Evolutionary conservation across 2,888 invertebrate genomes (phyloP).

Genomic region (Lasius fuliginosus): DNA sequence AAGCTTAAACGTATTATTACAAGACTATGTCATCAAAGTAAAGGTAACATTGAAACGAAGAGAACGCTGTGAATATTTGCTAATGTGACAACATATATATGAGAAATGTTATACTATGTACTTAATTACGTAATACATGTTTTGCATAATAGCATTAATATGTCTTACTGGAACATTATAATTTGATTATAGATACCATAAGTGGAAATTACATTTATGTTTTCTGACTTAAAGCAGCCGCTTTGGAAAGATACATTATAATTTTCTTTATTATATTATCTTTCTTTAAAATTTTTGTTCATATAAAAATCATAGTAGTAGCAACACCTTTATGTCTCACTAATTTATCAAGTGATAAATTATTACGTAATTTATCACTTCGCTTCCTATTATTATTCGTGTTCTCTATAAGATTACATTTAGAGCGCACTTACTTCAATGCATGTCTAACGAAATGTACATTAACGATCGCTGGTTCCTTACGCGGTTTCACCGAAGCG

Average conservation of each 20-base stretch:
- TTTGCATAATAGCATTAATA: conserved; percentile 49
- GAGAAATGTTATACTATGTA: conserved; percentile 33
- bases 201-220: background rate
- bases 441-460: conserved; percentile 42
- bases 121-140: conserved; percentile 58
- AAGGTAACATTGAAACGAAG: conserved; percentile 40
- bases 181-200: background rate
- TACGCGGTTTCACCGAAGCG: conserved; percentile 56
- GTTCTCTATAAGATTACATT: conserved; percentile 28
- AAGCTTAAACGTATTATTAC: conserved; percentile 44
- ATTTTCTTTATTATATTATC: background rate
- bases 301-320: background rate
- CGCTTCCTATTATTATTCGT: conserved; percentile 4
- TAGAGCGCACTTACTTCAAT: conserved; percentile 29
- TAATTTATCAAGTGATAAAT: background rate
- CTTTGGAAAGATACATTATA: background rate
- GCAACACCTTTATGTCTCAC: conserved; percentile 15
- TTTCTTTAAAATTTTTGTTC: conserved; percentile 8
- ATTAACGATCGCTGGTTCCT: conserved; percentile 50
- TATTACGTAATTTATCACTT: conserved; percentile 35
- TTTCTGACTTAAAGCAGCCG: background rate
- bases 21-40: conserved; percentile 3
- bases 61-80: conserved; percentile 25
- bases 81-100: conserved; percentile 43
- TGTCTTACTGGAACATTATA: background rate